A percentile compares a stretch with the other conserved stretches of the same genome.
phyloP scores from a whole-genome alignment of 2,113 vertebrate species.

The Indri indri region DNA sequence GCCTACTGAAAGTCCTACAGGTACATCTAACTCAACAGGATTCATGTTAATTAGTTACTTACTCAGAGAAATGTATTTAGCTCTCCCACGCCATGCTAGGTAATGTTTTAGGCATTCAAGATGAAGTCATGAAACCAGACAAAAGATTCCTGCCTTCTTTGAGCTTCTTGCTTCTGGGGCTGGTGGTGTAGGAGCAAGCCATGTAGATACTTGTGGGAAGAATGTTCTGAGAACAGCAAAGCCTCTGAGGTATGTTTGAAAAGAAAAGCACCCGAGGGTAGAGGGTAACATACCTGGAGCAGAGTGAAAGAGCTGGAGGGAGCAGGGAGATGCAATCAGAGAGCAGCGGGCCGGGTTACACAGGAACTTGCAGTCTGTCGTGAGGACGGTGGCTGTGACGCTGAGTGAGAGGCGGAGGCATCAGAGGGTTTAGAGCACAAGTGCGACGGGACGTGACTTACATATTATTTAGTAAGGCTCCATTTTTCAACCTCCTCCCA shows the following conservation, averaged over 20 bases:
- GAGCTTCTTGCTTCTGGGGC: background rate
- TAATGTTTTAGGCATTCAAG: background rate
- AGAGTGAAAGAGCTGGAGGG: background rate
- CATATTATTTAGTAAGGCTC: background rate
- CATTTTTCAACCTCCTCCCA: background rate
- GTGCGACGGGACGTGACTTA: background rate
- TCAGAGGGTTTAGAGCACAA: background rate
- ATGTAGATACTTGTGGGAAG: background rate
- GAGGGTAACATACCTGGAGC: background rate
- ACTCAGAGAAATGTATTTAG: background rate
- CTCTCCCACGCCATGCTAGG: background rate
- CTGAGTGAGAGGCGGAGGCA: background rate
- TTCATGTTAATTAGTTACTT: background rate
- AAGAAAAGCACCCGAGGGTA: background rate
- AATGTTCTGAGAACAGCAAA: background rate
- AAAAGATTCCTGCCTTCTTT: background rate
- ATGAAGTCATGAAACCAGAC: background rate
- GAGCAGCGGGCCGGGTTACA: accelerated
- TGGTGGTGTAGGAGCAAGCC: background rate
- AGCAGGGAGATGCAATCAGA: accelerated
- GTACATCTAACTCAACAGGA: background rate
- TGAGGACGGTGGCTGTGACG: background rate
- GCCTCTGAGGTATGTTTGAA: background rate
- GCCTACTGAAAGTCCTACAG: background rate
- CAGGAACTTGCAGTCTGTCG: accelerated